A percentile compares a stretch with the other conserved stretches of the same genome.
These are phyloP conservation scores for Falco rusticolus DNA, from an alignment of 2,797 vertebrate species.

Conservation along the genomic window DNA sequence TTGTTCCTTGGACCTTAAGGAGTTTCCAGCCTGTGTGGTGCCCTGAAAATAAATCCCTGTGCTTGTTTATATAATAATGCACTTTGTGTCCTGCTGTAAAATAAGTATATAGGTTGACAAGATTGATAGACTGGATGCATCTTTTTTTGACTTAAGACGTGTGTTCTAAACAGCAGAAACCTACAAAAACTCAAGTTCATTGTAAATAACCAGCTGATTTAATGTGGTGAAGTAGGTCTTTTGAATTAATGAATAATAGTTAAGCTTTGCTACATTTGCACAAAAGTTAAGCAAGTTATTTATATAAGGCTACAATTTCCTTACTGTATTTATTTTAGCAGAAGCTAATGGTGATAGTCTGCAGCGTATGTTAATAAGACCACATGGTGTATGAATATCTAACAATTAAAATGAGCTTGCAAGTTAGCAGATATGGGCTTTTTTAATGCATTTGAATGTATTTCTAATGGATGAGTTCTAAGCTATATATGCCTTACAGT, in stretches of 20 bases:
- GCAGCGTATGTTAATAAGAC: background rate
- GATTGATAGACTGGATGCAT: background rate
- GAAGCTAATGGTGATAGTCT: background rate
- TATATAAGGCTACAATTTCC: background rate
- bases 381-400: background rate
- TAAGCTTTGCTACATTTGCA: background rate
- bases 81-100: background rate
- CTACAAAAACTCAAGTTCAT: background rate
- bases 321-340: background rate
- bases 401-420: background rate
- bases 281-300: background rate
- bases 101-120: background rate
- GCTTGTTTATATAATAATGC: background rate
- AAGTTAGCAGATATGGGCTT: background rate
- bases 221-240: background rate
- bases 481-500: background rate
- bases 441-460: background rate
- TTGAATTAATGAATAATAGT: background rate
- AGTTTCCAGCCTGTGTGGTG: background rate
- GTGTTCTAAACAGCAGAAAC: background rate
- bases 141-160: background rate
- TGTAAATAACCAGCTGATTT: background rate
- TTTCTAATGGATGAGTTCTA: background rate
- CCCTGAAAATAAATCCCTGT: background rate
- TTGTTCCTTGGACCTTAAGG: background rate